Base-by-base conservation (phyloP, 2,797 vertebrate species). In the Diplodus puntazzo region DNA sequence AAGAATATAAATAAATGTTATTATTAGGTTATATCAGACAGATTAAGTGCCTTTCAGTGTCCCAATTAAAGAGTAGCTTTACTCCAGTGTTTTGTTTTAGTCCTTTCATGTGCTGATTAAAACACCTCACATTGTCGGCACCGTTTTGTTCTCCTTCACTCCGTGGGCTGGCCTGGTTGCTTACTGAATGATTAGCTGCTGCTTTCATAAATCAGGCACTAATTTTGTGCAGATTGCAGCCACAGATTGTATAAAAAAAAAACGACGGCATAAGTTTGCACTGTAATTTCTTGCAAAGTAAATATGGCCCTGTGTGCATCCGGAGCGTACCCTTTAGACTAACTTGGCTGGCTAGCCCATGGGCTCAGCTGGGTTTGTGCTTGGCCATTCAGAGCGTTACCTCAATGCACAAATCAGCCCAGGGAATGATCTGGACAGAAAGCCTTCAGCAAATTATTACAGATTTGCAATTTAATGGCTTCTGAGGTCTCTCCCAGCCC, bases 401-500 rank as follows among this genome's bases (percentile, higher is more conserved):
- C 73, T 89, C 90, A 81, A 84, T 82, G 87, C 87, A 92, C 88
- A 92, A 86, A 90, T 93, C 87, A 93, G 85, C 83, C 85, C 80
- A 57, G 92, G 92, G 88, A 93, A 87, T 75, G 87, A 93, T 93
- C 84, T 90, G 90, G 92, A 92, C 90, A 91, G 90, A 91, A 89
- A 88, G 88, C 93, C 89, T 94, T 93, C 90, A 90, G 92, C 90
- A 92, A 93, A 95, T 95, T 92, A 94, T 95, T 93, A 91, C 92
- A 94, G 88, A 95, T 95, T 95, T 95, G 93, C 94, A 95, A 94
- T 95, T 95, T 93, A 95, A 95, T 95, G 92, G 92, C 94, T 94
- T 94, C 79, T 78, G 93, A 95, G 94, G 92, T 94, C 92, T 91
- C 90, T 83, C 84, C 88, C 83, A 89, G 92, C 86, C 85, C 86